Evolutionary conservation across 2,797 vertebrate species (phyloP).

Genomic region (Moxostoma hubbsi): DNA sequence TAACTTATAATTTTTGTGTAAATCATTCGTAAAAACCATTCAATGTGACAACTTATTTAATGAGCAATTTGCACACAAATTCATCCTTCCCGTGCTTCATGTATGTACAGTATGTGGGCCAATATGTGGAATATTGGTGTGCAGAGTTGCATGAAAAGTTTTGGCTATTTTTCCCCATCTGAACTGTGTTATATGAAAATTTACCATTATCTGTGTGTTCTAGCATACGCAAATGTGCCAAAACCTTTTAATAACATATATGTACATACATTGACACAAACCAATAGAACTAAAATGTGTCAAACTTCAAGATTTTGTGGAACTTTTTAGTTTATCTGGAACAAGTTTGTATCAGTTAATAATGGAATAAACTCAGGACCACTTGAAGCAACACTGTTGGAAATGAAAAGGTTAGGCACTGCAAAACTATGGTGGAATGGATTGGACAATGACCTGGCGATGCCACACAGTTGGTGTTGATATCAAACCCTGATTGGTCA

Average conservation of each 20-base stretch:
- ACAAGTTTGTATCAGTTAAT: not conserved
- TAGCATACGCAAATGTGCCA: not conserved
- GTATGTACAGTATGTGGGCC: no score
- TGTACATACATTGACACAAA: constrained; percentile 6
- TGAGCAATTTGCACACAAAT: not conserved
- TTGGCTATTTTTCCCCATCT: not conserved
- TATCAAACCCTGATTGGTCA: constrained; percentile 37
- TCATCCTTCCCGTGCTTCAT: not conserved
- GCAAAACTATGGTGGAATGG: constrained; percentile 36
- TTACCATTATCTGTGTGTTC: not conserved
- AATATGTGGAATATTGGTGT: not conserved
- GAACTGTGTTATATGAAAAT: not conserved
- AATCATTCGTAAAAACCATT: no score
- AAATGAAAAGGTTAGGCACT: constrained; percentile 30
- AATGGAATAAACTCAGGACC: constrained; percentile 7
- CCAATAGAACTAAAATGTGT: not conserved
- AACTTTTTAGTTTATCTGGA: constrained; percentile 1
- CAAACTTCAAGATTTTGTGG: not conserved
- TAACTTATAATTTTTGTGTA: no score
- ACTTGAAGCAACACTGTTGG: constrained; percentile 9
- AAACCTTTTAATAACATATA: not conserved
- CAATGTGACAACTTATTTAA: not conserved
- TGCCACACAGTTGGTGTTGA: not conserved
- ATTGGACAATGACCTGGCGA: constrained; percentile 11
- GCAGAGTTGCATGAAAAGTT: not conserved